Evolutionary conservation across 1,140 invertebrate genomes (phyloP), one percentile per base, ranked within the genome.

Genomic region (Ephestia elutella): DNA sequence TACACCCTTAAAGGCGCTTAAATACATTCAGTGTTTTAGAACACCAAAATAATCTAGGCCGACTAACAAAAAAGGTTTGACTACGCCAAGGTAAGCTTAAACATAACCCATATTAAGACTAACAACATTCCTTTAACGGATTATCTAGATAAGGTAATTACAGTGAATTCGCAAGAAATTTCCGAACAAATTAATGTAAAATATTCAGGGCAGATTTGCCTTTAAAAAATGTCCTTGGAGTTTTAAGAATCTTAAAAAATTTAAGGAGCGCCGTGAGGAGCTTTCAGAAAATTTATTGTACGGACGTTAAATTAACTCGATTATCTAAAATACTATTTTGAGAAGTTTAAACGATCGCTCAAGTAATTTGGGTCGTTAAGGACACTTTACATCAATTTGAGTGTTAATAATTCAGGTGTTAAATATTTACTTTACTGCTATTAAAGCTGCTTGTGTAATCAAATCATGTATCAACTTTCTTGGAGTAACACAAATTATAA

Each of bases 171-270:
- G 19, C 30, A 53, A 50, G 28, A 18, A 25, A 56, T 60, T 60
- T 49, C 48, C 17, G 51, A 19, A 15, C 17, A 60, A 55, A 55
- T 60, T 59, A 50, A 48, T 54, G 50, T 59, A 59, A 58, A 58
- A 35, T 49, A 53, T 58, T 58, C 32, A 53, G 56, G 56, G 28
- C 49, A 19, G 30, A 38, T 21, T 32, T 44, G 2, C 49, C 28
- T 9, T 58, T 58, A 49, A 58, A 57, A 58, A 58, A 58, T 56
- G n/a, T 50, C 15, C 21, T 28, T 25, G 28, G 56, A 28, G 44
- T 48, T 54, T n/a, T n/a, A 49, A 51, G 49, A 58, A 58, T 30
- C 48, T 57, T n/a, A 49, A 57, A 57, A 57, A 25, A 57, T 56
- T 35, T 49, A 25, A 49, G 20, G 13, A 49, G 38, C 15, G 17